phyloP scores from a whole-genome alignment of 2,797 vertebrate genomes.

The Pipistrellus kuhlii region DNA sequence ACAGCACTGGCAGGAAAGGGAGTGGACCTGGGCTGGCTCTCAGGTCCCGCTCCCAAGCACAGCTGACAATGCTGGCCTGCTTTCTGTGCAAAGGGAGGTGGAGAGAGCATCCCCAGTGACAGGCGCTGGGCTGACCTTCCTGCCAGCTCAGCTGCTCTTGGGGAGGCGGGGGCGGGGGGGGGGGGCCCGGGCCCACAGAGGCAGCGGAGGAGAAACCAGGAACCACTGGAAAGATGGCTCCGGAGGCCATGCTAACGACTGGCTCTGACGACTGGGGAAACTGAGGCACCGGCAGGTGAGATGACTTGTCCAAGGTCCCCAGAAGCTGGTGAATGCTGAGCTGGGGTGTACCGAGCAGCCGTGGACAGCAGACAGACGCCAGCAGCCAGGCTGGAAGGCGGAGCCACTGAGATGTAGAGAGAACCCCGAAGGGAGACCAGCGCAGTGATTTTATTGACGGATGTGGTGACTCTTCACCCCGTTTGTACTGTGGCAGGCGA shows the following conservation, averaged over 20 bases:
- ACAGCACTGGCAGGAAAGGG: background rate
- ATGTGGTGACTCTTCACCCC: accelerated
- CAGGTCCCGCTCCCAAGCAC: background rate
- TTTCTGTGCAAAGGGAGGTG: accelerated
- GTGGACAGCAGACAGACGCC: accelerated
- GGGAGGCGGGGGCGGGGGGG: background rate
- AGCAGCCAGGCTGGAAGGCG: background rate
- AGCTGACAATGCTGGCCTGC: background rate
- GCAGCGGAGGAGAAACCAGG: background rate
- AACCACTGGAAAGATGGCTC: accelerated
- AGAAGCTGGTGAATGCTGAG: accelerated
- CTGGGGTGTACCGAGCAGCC: background rate
- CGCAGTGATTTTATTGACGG: too few species aligned
- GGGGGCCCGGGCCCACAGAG: too few species aligned
- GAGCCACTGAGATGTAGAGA: background rate
- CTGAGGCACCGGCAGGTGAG: accelerated
- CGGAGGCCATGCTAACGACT: accelerated
- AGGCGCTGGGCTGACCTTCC: accelerated
- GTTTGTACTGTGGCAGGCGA: accelerated
- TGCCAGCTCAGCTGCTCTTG: accelerated
- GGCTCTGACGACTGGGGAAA: accelerated
- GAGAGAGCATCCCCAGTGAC: background rate
- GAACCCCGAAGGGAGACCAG: too few species aligned
- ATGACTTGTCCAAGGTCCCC: background rate
- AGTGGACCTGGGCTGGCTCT: background rate